Conservation (phyloP, 1,140 invertebrate genomes). For the Telenomus remus region DNA sequence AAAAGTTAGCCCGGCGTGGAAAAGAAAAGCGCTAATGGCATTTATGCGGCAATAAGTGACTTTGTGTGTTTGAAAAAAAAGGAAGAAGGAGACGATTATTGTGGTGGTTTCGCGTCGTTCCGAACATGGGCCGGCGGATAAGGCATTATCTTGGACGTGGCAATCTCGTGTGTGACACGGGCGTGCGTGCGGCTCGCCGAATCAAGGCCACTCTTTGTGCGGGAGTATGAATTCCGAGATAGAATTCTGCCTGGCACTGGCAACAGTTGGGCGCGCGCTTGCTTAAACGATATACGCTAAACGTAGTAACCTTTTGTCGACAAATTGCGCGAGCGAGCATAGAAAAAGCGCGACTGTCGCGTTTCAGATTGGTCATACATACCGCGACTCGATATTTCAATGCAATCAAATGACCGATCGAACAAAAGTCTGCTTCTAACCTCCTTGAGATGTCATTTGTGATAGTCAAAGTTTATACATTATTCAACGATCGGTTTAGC, state of each 20-base stretch:
- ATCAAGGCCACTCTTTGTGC: slow-evolving; percentile 58
- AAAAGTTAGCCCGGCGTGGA: slow-evolving; percentile 10
- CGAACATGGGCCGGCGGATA: slow-evolving; percentile 37
- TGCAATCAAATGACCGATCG: slow-evolving; percentile 13
- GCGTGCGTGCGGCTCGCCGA: slow-evolving; percentile 27
- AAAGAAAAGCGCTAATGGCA: slow-evolving; percentile 29
- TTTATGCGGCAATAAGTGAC: slow-evolving; percentile 33
- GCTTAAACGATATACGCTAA: slow-evolving; percentile 43
- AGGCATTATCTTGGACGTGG: slow-evolving; percentile 47
- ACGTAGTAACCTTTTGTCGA: slow-evolving; percentile 28
- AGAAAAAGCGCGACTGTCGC: slow-evolving; percentile 17
- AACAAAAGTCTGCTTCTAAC: slow-evolving; percentile 12
- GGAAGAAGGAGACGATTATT: slow-evolving; percentile 35
- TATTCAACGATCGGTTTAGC: slow-evolving; percentile 20
- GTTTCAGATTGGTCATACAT: slow-evolving; percentile 13
- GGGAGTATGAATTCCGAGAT: slow-evolving; percentile 46
- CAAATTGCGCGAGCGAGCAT: slow-evolving; percentile 36
- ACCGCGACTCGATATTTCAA: slow-evolving; percentile 18
- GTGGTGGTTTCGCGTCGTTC: slow-evolving; percentile 22
- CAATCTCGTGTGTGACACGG: slow-evolving; percentile 46
- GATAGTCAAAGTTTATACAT: slow-evolving; percentile 18
- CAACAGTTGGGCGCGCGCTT: slow-evolving; percentile 33
- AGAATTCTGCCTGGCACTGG: too few species aligned
- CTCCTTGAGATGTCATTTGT: slow-evolving; percentile 16
- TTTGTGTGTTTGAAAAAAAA: slow-evolving; percentile 35